Conservation (phyloP, 2,113 vertebrate genomes). For the Epinephelus cyanopodus region DNA sequence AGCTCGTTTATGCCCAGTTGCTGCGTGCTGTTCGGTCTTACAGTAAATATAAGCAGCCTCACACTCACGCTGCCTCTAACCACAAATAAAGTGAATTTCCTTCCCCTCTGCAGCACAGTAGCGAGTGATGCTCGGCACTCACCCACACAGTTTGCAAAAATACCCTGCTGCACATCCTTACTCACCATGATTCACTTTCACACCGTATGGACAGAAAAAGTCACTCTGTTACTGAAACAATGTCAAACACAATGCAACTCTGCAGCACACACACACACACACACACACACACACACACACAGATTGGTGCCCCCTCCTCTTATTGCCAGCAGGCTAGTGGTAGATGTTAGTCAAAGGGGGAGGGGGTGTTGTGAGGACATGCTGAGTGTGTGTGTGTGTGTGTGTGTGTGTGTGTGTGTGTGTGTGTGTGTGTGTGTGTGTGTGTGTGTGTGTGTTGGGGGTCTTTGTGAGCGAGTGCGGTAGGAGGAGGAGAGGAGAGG, state of each 20-base stretch:
- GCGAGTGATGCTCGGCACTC: slow-evolving; percentile 63
- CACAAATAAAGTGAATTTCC: slow-evolving; percentile 61
- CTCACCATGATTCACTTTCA: slow-evolving; percentile 73
- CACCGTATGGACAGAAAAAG: slow-evolving; percentile 66
- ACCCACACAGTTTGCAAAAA: slow-evolving; percentile 79
- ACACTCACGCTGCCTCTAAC: slow-evolving; percentile 13
- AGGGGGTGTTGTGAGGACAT: slow-evolving; percentile 80
- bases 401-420: slow-evolving; percentile 63
- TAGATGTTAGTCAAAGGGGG: slow-evolving; percentile 83
- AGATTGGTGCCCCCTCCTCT: slow-evolving; percentile 56
- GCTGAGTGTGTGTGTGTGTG: slow-evolving; percentile 70
- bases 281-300: slow-evolving; percentile 27
- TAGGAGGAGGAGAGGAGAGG: slow-evolving; percentile 68
- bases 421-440: slow-evolving; percentile 71
- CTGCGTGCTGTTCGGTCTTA: not conserved
- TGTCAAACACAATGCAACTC: slow-evolving; percentile 73
- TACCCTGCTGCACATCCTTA: slow-evolving; percentile 65
- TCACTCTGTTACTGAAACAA: slow-evolving; percentile 69
- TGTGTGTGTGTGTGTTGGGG: slow-evolving; percentile 59
- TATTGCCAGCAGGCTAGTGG: slow-evolving; percentile 77
- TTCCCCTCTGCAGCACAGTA: slow-evolving; percentile 38
- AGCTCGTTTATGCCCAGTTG: not conserved
- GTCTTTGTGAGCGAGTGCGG: slow-evolving; percentile 79
- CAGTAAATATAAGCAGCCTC: slow-evolving; percentile 36
- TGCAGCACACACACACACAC: slow-evolving; percentile 29